Evolutionary conservation across 2,113 vertebrate genomes (phyloP), one percentile per base, ranked within the genome.

Genomic region (Thalassoma bifasciatum): DNA sequence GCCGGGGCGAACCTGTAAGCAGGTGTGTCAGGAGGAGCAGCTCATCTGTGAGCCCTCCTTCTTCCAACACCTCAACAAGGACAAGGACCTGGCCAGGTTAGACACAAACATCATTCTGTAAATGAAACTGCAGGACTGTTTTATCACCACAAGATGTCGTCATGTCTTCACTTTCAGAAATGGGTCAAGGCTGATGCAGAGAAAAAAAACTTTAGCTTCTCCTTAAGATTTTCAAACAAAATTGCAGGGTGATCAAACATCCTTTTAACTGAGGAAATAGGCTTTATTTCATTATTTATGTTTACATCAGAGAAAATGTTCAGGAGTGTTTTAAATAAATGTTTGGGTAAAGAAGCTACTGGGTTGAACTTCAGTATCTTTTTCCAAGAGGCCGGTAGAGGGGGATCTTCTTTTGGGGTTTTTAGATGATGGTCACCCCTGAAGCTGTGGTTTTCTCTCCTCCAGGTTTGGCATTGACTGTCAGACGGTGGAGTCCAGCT

Each of bases 31-130:
- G 93, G 98, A 99, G 91, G 95, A 93, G 84, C 96, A 98, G 85
- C 96, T 99, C 72, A 97, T 99, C 92, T 99, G 98, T 1, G 98
- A 99, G 84, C 98, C 98, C 0, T 98, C 98, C 34, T 99, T 98
- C 93, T 99, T 99, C 89, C 97, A 99, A 83, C 98, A 99, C 87
- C 97, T 99, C 75, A 99, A 99, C 93, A 99, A 98, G 91, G 96
- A 98, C 92, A 97, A 95, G 84, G 98, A 98, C 86, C 86, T 99
- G 85, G 89, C 84, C 84, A 89, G 90, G 91, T 91, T 16, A 2
- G 30, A 38, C 17, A 4, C n/a, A 3, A 14, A 49, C 30, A 22
- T 46, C 9, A 42, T 42, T 42, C 17, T 46, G 59, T n/a, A n/a
- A n/a, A n/a, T 1, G 14, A 30, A 30, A 14, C 8, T 64, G 69